A percentile compares a stretch with the other conserved stretches of the same genome.
phyloP scores from a whole-genome alignment of 2,888 invertebrate species.

The Meghimatium bilineatum region DNA sequence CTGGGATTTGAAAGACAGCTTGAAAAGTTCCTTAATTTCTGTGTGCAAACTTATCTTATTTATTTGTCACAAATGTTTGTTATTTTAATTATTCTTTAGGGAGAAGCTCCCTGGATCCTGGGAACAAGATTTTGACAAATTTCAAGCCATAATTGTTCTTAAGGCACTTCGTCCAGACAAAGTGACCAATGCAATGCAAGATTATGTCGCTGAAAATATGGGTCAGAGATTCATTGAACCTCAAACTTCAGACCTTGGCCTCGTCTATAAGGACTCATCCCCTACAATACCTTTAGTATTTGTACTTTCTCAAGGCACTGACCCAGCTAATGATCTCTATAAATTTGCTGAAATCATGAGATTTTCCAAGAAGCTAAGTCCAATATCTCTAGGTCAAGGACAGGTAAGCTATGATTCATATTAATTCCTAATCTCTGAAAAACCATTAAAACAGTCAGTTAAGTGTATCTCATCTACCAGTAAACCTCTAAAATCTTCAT shows the following conservation, averaged over 20 bases:
- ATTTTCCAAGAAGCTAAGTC: constrained; percentile 81
- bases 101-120: constrained; percentile 77
- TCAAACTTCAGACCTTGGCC: constrained; percentile 76
- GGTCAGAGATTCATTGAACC: constrained; percentile 79
- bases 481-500: no score
- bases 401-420: constrained; percentile 78
- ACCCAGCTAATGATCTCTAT: constrained; percentile 78
- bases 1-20: no score
- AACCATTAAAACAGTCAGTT: no score
- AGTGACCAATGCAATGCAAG: constrained; percentile 78
- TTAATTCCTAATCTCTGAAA: not conserved
- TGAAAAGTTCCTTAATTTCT: no score
- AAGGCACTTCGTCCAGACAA: constrained; percentile 77
- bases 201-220: constrained; percentile 77
- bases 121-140: constrained; percentile 72
- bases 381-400: constrained; percentile 92
- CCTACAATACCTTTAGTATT: constrained; percentile 78
- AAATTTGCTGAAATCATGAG: constrained; percentile 80
- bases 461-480: no score
- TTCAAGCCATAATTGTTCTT: constrained; percentile 77
- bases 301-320: constrained; percentile 78
- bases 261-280: constrained; percentile 78
- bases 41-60: no score
- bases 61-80: no score
- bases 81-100: constrained; percentile 55